A percentile compares a stretch with the other conserved stretches of the same genome.
Conservation (phyloP, 2,888 invertebrate species). For the Omphaloscelis lunosa region DNA sequence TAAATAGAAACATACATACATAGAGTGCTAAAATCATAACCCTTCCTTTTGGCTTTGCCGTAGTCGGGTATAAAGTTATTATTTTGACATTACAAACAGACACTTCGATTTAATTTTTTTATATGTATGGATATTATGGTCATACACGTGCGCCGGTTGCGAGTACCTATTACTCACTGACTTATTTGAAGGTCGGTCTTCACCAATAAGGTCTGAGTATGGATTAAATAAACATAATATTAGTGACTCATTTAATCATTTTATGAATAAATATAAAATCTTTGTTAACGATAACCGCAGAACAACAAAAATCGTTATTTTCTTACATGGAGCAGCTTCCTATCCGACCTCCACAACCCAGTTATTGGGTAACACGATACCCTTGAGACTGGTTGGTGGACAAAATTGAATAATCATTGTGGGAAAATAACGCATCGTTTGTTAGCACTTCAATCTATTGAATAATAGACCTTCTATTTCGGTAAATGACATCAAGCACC, state of each 20-base stretch:
- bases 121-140: no score
- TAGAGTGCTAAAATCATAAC: no score
- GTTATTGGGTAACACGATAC: background rate
- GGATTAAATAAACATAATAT: background rate
- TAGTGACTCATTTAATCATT: background rate
- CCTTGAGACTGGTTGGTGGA: background rate
- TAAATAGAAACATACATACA: no score
- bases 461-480: background rate
- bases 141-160: background rate
- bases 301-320: background rate
- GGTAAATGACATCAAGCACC: conserved; percentile 9
- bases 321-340: background rate
- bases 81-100: no score
- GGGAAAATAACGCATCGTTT: background rate
- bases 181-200: background rate
- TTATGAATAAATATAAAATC: background rate
- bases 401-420: background rate
- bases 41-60: no score
- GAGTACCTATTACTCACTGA: background rate
- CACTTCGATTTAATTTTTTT: no score
- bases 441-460: background rate
- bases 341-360: background rate
- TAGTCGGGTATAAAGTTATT: no score
- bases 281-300: background rate
- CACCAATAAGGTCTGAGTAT: background rate